Percentiles rank a stretch among this genome's conserved stretches.
Evolutionary conservation across 2,888 invertebrate species (phyloP).

Genomic region (Ramazzottius varieornatus): DNA sequence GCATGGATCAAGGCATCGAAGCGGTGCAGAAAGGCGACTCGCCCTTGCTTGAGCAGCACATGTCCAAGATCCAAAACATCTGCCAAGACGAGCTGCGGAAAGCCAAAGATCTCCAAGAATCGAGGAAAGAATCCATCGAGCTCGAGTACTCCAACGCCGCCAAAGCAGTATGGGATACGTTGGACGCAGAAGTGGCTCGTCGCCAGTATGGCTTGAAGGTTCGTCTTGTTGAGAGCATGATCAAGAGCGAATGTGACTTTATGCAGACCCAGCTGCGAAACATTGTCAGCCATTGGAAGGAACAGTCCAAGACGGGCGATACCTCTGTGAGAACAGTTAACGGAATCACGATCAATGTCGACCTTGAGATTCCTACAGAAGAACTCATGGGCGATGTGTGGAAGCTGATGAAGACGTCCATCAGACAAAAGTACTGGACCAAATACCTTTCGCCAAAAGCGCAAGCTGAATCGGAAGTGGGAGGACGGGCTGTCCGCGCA

Average conservation of each 20-base stretch:
- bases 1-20: slow-evolving; percentile 3
- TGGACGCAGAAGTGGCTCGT: background rate
- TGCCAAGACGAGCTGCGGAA: background rate
- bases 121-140: background rate
- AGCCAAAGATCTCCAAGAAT: background rate
- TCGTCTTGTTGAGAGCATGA: background rate
- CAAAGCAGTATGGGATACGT: background rate
- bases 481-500: background rate
- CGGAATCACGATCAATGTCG: background rate
- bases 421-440: background rate
- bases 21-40: slow-evolving; percentile 3
- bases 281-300: background rate
- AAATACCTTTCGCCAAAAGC: background rate
- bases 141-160: background rate
- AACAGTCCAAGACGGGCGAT: background rate
- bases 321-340: background rate
- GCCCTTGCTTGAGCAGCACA: background rate
- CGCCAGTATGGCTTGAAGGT: background rate
- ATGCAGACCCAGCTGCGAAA: background rate
- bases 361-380: background rate
- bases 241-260: background rate
- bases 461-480: background rate
- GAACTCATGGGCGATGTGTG: background rate
- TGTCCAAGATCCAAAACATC: background rate
- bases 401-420: background rate